Percentiles rank a stretch among this genome's conserved stretches.
phyloP scores from a whole-genome alignment of 2,797 vertebrate species.

The Rhabdomys pumilio region DNA sequence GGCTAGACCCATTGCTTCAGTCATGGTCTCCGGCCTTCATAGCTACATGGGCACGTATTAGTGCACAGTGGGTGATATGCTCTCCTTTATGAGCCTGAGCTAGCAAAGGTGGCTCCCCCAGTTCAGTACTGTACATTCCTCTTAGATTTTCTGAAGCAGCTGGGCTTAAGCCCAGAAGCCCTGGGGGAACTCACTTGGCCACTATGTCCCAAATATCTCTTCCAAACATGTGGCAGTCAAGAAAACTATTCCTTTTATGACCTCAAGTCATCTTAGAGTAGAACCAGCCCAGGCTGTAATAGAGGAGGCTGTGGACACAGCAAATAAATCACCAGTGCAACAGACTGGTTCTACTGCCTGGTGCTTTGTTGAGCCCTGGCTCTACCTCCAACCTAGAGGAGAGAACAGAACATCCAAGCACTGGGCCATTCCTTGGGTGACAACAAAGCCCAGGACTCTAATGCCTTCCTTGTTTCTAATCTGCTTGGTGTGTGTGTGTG shows the following conservation, averaged over 20 bases:
- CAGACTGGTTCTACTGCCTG: neutral
- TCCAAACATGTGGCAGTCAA: slow-evolving; percentile 72
- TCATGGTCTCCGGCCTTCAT: neutral
- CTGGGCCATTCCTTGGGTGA: neutral
- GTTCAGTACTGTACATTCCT: slow-evolving; percentile 74
- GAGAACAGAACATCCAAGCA: neutral
- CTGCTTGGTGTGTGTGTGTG: neutral
- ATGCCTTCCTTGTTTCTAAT: neutral
- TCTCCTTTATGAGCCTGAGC: neutral
- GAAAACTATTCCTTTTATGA: slow-evolving; percentile 74
- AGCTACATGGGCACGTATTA: neutral
- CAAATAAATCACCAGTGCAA: neutral
- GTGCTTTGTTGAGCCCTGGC: neutral
- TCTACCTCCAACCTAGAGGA: neutral
- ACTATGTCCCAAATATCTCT: slow-evolving; percentile 55
- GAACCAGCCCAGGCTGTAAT: slow-evolving; percentile 56
- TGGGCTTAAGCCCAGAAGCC: slow-evolving; percentile 70
- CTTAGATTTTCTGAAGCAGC: slow-evolving; percentile 36
- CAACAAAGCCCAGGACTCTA: neutral
- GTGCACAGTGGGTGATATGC: neutral
- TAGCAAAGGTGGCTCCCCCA: neutral
- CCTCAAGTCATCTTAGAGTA: slow-evolving; percentile 66
- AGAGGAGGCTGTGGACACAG: slow-evolving; percentile 40
- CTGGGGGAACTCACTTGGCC: slow-evolving; percentile 69
- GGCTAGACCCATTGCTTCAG: neutral